These are phyloP conservation scores for Bombus superbus DNA, from an alignment of 1,140 invertebrate species.

Conservation along the genomic window DNA sequence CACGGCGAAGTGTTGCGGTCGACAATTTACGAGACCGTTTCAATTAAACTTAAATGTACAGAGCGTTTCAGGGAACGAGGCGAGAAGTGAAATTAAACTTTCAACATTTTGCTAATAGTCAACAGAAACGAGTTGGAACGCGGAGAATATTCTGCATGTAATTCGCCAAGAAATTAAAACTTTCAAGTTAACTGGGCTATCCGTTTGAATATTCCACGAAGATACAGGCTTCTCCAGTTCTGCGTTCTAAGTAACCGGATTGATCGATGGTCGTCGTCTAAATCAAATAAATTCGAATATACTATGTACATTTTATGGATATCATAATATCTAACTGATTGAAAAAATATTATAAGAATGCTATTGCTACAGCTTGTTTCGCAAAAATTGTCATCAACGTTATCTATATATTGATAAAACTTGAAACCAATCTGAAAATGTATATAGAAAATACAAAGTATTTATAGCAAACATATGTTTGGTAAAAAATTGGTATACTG, in stretches of 20 bases:
- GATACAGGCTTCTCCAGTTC: background rate
- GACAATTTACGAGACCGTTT: background rate
- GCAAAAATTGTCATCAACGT: no score
- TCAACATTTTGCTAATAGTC: background rate
- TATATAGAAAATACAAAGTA: no score
- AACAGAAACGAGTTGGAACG: background rate
- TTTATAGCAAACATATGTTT: no score
- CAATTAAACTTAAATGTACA: constrained; percentile 7
- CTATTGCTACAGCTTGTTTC: no score
- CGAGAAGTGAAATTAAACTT: background rate
- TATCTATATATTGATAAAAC: no score
- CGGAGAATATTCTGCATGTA: no score
- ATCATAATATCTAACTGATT: no score
- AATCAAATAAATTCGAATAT: background rate
- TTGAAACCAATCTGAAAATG: no score
- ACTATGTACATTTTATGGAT: background rate
- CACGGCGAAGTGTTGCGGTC: background rate
- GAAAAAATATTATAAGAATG: no score
- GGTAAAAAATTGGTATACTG: no score
- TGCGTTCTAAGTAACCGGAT: background rate
- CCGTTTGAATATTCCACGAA: no score
- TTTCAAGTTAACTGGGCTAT: background rate
- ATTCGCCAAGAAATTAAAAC: background rate
- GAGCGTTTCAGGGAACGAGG: background rate
- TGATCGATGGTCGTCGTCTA: background rate